These are phyloP conservation scores for Meloidogyne hapla DNA, from an alignment of 1,140 invertebrate genomes.

Conservation along the genomic window DNA sequence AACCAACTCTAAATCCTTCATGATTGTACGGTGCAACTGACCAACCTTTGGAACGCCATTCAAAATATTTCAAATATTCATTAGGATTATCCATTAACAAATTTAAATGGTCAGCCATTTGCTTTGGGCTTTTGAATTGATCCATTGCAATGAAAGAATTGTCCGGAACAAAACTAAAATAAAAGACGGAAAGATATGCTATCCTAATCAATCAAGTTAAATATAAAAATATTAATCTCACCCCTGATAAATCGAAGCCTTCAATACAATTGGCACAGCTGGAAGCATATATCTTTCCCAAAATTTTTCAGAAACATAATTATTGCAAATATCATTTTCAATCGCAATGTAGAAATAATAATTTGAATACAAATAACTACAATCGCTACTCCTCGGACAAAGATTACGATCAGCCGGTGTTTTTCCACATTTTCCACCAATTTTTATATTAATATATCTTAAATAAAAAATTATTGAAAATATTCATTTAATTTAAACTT, in stretches of 20 bases:
- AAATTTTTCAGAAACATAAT: constrained; percentile 52
- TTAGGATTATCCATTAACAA: constrained; percentile 37
- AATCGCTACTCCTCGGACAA: constrained; percentile 26
- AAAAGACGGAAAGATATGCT: neutral
- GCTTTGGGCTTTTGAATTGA: constrained; percentile 37
- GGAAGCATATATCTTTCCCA: constrained; percentile 30
- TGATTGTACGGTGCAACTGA: constrained; percentile 40
- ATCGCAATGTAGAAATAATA: constrained; percentile 43
- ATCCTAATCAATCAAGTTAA: no score
- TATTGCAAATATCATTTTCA: constrained; percentile 43
- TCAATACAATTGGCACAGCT: constrained; percentile 42
- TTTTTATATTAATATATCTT: constrained; percentile 43
- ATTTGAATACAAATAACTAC: constrained; percentile 19
- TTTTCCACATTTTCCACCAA: constrained; percentile 41
- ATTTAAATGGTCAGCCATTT: constrained; percentile 37
- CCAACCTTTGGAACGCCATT: constrained; percentile 38
- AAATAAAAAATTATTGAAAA: constrained; percentile 24
- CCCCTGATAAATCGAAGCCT: constrained; percentile 39
- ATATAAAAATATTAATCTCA: constrained; percentile 17
- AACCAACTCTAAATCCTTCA: constrained; percentile 23
- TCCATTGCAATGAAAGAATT: constrained; percentile 48
- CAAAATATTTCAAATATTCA: constrained; percentile 46
- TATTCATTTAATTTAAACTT: constrained; percentile 29
- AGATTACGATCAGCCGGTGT: constrained; percentile 13
- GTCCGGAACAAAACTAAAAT: constrained; percentile 33